These are phyloP conservation scores for Alligator mississippiensis DNA, from an alignment of 2,113 vertebrate genomes.

Conservation along the genomic window DNA sequence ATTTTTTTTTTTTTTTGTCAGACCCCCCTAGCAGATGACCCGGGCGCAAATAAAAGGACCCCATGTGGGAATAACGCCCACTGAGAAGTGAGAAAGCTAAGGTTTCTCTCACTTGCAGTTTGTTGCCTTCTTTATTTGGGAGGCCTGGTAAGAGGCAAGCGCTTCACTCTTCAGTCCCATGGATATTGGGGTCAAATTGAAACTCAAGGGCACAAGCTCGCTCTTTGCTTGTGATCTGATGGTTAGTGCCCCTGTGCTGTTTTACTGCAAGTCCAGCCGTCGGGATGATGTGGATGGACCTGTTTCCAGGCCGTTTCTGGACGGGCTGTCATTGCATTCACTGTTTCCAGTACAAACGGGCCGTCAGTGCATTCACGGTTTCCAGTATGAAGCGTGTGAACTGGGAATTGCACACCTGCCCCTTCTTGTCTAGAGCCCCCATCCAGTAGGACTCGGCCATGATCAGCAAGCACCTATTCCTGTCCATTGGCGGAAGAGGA, in stretches of 20 bases:
- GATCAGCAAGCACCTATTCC: neutral
- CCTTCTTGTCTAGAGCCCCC: neutral
- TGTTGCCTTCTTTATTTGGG: neutral
- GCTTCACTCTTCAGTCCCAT: neutral
- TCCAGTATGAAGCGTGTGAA: neutral
- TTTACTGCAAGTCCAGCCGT: neutral
- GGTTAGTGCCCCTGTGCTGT: neutral
- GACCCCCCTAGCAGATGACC: neutral
- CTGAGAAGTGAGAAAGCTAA: neutral
- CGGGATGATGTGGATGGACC: neutral
- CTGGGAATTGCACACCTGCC: neutral
- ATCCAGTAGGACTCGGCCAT: no score
- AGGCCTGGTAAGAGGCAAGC: neutral
- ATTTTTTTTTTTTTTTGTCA: neutral
- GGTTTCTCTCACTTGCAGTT: neutral
- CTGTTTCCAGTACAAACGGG: neutral
- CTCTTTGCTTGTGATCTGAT: neutral
- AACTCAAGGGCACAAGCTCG: neutral
- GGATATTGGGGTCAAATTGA: neutral
- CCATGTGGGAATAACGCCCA: neutral
- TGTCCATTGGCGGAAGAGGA: neutral
- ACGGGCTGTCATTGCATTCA: neutral
- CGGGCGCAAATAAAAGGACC: neutral
- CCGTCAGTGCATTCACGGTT: neutral
- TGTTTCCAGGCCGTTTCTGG: neutral